Evolutionary conservation across 2,888 invertebrate genomes (phyloP), one percentile per base, ranked within the genome.

Genomic region (Ennomos fuscantarius): DNA sequence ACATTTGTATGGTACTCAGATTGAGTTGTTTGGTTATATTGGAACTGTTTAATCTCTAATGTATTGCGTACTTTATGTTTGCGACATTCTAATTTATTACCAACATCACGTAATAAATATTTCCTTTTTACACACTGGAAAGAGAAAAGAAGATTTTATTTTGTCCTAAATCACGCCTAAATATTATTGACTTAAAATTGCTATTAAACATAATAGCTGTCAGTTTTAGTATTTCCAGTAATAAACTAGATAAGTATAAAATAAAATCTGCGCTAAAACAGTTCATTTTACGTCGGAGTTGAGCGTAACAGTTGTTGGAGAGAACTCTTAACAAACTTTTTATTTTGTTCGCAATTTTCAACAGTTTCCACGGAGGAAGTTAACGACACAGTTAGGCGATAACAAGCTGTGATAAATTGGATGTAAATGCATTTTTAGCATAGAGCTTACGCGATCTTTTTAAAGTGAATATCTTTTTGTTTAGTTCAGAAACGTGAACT

Each of bases 321-420:
- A 13, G 12, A 51, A 49, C 40, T 44, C 40, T 41, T 42, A 24
- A 15, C 37, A 33, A 47, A 51, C 33, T 56, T 55, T 51, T 46
- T 42, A 46, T 41, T 50, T 35, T 42, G 42, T 46, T 42, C 51
- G 13, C 46, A 39, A 50, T 24, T 44, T 55, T 36, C 45, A 32
- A 31, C 42, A 35, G 49, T 36, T 47, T 55, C 43, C 39, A 44
- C 11, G 6, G 10, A 9, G n/a, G 34, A 35, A 34, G 45, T 53
- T 53, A 31, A 31, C 12, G 45, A 24, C 36, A 11, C 40, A 40
- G 40, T 15, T 40, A 41, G n/a, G 35, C 10, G 40, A 33, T 43
- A 31, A 35, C 36, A n/a, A 9, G 12, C 13, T 46, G 31, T 11
- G 12, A 46, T 37, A 37, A 42, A 41, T n/a, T 46, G 8, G n/a